phyloP scores from a whole-genome alignment of 2,113 vertebrate species.

The Scytalopus superciliaris region DNA sequence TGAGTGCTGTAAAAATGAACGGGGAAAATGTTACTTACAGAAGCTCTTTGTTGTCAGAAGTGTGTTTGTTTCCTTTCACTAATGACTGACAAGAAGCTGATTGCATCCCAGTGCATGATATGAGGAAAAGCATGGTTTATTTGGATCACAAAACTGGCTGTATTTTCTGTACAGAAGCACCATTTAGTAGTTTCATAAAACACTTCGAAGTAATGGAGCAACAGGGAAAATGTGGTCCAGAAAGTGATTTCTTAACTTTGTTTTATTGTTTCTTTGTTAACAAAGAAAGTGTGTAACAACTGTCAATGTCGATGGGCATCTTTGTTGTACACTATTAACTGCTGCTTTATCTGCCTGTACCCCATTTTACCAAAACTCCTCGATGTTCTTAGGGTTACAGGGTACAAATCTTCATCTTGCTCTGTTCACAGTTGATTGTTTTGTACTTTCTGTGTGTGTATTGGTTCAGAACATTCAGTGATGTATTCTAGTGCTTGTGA shows the following conservation, averaged over 20 bases:
- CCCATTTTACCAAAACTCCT: background rate
- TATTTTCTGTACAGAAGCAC: background rate
- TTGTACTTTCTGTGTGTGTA: background rate
- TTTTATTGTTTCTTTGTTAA: background rate
- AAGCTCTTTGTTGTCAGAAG: slow-evolving; percentile 27
- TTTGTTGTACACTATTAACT: background rate
- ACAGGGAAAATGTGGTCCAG: background rate
- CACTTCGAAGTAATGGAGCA: background rate
- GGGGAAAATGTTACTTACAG: background rate
- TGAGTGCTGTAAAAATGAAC: slow-evolving; percentile 32
- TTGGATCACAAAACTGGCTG: slow-evolving; percentile 1
- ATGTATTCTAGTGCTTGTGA: background rate
- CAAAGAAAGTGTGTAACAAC: background rate
- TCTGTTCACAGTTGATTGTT: background rate
- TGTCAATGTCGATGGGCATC: background rate
- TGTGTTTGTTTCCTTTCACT: slow-evolving; percentile 47
- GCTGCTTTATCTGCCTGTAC: slow-evolving; percentile 41
- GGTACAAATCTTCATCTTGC: background rate
- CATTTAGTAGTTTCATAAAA: background rate
- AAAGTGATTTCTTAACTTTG: background rate
- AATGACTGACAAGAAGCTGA: slow-evolving; percentile 48
- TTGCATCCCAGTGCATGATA: slow-evolving; percentile 62
- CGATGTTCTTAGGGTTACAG: background rate
- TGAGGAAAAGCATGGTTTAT: slow-evolving; percentile 47
- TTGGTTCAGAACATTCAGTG: background rate